Conservation (phyloP, 2,113 vertebrate species). For the Chaetodon trifascialis region DNA sequence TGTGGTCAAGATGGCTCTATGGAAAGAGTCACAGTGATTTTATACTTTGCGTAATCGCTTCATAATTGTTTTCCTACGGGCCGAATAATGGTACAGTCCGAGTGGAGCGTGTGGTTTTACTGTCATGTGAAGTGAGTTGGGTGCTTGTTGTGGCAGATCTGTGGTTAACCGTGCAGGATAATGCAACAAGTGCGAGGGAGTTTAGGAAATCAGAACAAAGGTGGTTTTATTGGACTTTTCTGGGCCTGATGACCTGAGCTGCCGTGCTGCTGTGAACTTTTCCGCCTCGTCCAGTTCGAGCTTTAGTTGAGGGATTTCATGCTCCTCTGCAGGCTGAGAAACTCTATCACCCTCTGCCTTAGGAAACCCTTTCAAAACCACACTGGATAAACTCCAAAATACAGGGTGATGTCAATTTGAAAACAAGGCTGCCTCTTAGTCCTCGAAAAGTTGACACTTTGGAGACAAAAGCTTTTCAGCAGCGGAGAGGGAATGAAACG, state of each 20-base stretch:
- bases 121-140: not conserved
- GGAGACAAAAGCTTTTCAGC: constrained; percentile 6
- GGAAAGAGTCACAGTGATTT: constrained; percentile 20
- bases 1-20: constrained; percentile 31
- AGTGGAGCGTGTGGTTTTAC: not conserved
- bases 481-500: not conserved
- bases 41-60: constrained; percentile 30
- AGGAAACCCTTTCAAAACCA: constrained; percentile 35
- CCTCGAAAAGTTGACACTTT: not conserved
- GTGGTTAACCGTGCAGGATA: not conserved
- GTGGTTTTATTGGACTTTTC: constrained; percentile 3
- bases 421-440: constrained; percentile 14
- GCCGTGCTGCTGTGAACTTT: not conserved
- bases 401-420: constrained; percentile 22
- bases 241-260: not conserved
- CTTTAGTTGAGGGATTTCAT: constrained; percentile 14
- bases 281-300: constrained; percentile 14
- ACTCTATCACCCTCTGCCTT: constrained; percentile 20
- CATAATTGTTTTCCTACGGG: constrained; percentile 20
- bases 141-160: not conserved
- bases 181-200: not conserved
- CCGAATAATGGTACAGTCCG: not conserved
- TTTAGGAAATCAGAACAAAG: constrained; percentile 2
- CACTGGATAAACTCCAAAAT: constrained; percentile 20
- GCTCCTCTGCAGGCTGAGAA: constrained; percentile 28